A percentile compares a stretch with the other conserved stretches of the same genome.
Conservation (phyloP, 1,140 invertebrate species). For the Bombus sylvicola region DNA sequence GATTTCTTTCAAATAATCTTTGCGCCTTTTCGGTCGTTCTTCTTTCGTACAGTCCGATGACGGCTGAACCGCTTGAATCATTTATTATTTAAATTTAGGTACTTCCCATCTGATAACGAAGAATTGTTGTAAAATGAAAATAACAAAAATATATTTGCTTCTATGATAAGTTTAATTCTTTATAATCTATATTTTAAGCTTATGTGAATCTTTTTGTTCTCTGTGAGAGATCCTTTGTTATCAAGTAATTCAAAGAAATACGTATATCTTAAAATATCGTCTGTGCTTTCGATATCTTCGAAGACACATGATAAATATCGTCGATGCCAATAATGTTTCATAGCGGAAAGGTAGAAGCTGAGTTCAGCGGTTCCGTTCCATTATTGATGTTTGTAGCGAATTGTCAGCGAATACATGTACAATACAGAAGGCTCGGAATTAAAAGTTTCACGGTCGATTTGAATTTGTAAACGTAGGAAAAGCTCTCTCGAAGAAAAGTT, state of each 20-base stretch:
- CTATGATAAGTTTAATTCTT: neutral
- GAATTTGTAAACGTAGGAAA: constrained; percentile 16
- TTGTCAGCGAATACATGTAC: neutral
- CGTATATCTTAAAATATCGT: neutral
- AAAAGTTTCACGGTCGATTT: constrained; percentile 9
- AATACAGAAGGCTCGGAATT: neutral
- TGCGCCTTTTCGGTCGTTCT: neutral
- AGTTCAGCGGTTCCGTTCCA: neutral
- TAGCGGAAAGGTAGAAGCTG: neutral
- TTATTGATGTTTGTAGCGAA: neutral
- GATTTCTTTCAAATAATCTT: constrained; percentile 52
- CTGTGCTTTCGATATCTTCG: neutral
- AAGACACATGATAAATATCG: neutral
- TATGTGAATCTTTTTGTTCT: neutral
- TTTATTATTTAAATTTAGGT: neutral
- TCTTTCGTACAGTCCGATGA: neutral
- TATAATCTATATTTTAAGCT: neutral
- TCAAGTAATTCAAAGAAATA: neutral
- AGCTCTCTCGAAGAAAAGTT: constrained; percentile 5
- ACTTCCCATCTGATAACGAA: neutral
- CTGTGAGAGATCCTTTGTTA: neutral
- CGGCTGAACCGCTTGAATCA: neutral
- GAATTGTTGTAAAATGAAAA: neutral
- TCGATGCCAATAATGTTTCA: neutral
- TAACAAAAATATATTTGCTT: neutral